Evolutionary conservation across 2,797 vertebrate genomes (phyloP).

Genomic region (Petrocephalus sullivani): DNA sequence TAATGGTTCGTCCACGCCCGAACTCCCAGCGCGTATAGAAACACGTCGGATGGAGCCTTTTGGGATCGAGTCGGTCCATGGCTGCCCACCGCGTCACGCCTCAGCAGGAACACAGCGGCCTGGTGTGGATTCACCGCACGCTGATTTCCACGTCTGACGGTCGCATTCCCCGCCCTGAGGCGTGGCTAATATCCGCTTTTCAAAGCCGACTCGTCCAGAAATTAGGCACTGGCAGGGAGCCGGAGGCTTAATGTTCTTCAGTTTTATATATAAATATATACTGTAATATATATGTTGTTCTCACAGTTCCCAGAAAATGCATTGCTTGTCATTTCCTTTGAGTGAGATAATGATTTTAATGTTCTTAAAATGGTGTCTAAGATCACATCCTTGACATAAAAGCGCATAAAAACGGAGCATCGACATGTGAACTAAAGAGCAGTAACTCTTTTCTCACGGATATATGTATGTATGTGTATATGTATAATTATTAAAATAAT

Average conservation of each 20-base stretch:
- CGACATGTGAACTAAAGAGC: background rate
- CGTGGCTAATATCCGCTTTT: conserved; percentile 62
- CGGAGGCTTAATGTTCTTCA: background rate
- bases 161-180: background rate
- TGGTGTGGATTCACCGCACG: conserved; percentile 49
- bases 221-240: conserved; percentile 34
- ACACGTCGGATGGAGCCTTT: background rate
- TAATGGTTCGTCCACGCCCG: conserved; percentile 30
- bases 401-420: background rate
- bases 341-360: background rate
- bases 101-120: conserved; percentile 34
- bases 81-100: background rate
- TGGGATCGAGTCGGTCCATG: background rate
- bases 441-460: background rate
- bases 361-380: background rate
- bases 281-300: background rate
- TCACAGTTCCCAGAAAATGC: background rate
- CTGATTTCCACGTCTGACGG: conserved; percentile 44
- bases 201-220: conserved; percentile 51
- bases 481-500: background rate
- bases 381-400: background rate
- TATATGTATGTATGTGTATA: background rate
- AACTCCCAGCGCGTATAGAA: background rate
- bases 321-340: conserved; percentile 6
- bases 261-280: background rate